These are phyloP conservation scores for Cairina moschata DNA, from an alignment of 2,113 vertebrate genomes.

Conservation along the genomic window DNA sequence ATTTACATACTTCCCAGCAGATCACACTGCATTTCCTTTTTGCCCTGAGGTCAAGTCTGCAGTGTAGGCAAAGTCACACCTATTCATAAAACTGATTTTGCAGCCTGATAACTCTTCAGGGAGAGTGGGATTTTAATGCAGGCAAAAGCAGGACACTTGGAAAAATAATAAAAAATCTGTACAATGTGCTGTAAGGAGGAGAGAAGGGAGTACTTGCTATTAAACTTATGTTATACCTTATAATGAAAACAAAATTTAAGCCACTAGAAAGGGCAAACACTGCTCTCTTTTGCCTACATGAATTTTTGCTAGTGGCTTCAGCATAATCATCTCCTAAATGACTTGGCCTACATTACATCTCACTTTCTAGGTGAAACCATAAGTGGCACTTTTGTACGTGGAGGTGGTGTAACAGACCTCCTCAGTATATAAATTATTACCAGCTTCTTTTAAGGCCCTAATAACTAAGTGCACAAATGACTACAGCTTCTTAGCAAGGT, in stretches of 20 bases:
- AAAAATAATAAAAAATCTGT: background rate
- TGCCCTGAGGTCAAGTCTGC: background rate
- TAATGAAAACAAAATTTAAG: slow-evolving; percentile 1
- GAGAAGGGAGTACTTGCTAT: background rate
- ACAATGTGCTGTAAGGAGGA: background rate
- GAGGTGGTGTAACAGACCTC: background rate
- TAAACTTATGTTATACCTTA: background rate
- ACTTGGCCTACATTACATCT: background rate
- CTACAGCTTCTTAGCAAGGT: background rate
- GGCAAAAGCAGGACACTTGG: background rate
- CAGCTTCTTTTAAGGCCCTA: background rate
- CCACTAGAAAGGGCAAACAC: background rate
- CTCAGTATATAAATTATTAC: background rate
- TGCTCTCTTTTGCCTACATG: background rate
- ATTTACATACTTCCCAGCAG: background rate
- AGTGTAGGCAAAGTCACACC: background rate
- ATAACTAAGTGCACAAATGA: background rate
- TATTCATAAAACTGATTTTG: slow-evolving; percentile 6
- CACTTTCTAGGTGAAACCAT: background rate
- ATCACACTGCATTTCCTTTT: slow-evolving; percentile 2
- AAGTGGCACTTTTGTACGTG: background rate
- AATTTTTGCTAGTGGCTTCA: background rate
- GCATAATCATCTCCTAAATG: background rate
- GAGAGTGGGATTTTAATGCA: background rate
- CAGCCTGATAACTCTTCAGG: background rate